Conservation (phyloP, 2,113 vertebrate genomes). For the Taxidea taxus region DNA sequence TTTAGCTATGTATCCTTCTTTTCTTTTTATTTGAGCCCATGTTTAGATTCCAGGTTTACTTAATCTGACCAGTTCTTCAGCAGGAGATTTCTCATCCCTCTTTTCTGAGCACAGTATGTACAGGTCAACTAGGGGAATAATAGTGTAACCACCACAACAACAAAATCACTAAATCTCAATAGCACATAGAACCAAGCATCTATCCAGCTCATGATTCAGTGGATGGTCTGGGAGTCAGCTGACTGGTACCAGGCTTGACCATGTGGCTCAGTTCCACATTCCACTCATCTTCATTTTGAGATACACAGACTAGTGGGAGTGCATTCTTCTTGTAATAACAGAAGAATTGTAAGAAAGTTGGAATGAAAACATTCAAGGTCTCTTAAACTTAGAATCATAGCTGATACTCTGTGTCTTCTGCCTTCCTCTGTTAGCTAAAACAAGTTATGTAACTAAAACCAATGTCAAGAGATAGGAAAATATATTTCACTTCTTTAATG, state of each 20-base stretch:
- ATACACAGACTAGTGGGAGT: neutral
- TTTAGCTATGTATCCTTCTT: neutral
- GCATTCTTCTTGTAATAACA: neutral
- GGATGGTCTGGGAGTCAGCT: neutral
- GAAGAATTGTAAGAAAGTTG: neutral
- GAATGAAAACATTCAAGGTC: neutral
- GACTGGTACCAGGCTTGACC: neutral
- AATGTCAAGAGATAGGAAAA: neutral
- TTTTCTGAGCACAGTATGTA: neutral
- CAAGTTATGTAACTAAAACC: neutral
- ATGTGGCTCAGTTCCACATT: rapidly evolving
- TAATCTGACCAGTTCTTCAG: neutral
- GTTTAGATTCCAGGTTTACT: neutral
- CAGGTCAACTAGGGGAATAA: neutral
- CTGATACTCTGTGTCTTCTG: neutral
- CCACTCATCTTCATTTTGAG: neutral
- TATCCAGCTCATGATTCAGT: neutral
- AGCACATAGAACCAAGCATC: neutral
- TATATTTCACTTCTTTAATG: neutral
- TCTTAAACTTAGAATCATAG: neutral
- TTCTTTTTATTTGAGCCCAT: neutral
- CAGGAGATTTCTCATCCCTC: neutral
- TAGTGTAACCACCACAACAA: neutral
- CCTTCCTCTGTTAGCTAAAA: neutral
- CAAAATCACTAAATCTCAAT: neutral